These are phyloP conservation scores for Bilobella aurantiaca DNA, from an alignment of 1,140 invertebrate genomes.

Conservation along the genomic window DNA sequence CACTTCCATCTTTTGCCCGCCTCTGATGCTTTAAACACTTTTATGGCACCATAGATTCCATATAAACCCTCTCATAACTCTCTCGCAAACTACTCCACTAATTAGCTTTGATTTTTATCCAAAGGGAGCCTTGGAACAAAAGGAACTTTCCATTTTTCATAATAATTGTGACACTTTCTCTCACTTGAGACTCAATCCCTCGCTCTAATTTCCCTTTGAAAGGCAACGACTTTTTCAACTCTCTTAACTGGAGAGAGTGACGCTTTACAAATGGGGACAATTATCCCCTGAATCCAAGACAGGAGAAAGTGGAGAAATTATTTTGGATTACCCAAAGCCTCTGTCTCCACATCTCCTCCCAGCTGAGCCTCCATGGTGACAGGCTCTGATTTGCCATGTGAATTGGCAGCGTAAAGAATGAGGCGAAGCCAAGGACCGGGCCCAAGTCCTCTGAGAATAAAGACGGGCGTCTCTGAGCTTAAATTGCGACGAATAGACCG, in stretches of 20 bases:
- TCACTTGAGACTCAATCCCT: not conserved
- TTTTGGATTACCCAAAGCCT: slow-evolving; percentile 53
- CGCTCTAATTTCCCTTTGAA: too few species aligned
- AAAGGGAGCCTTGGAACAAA: not conserved
- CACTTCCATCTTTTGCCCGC: not conserved
- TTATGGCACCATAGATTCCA: not conserved
- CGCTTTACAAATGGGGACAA: not conserved
- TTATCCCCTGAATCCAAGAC: too few species aligned
- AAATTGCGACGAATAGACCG: slow-evolving; percentile 33
- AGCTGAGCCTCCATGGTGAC: slow-evolving; percentile 71
- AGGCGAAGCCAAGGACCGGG: slow-evolving; percentile 56
- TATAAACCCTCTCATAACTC: not conserved
- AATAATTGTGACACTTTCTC: not conserved
- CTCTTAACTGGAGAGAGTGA: not conserved
- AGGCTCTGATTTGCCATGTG: slow-evolving; percentile 71
- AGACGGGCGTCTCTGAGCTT: slow-evolving; percentile 32
- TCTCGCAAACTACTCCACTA: not conserved
- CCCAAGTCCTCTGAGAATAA: slow-evolving; percentile 42
- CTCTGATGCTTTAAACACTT: slow-evolving; percentile 2
- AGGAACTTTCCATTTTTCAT: not conserved
- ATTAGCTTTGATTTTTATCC: not conserved
- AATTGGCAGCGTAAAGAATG: slow-evolving; percentile 71
- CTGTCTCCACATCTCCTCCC: slow-evolving; percentile 72
- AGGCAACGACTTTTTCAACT: not conserved
- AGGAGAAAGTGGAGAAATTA: not conserved